A percentile compares a stretch with the other conserved stretches of the same genome.
These are phyloP conservation scores for Prunella strophiata DNA, from an alignment of 2,797 vertebrate genomes.

Conservation along the genomic window DNA sequence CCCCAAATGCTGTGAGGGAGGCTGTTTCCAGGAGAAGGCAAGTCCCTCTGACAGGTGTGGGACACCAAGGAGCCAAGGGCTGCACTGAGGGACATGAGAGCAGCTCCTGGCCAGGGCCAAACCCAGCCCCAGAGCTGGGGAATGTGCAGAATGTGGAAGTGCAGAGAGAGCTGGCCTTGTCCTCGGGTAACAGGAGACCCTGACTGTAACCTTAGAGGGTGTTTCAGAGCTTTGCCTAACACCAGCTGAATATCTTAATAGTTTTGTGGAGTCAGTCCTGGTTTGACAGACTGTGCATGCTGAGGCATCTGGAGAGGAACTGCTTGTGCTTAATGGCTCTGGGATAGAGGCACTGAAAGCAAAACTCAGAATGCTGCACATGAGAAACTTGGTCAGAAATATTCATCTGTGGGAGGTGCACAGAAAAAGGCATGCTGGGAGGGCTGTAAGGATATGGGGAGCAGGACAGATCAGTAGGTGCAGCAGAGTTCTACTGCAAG, in stretches of 20 bases:
- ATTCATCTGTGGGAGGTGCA: background rate
- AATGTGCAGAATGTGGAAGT: conserved; percentile 59
- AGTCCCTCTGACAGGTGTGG: conserved; percentile 41
- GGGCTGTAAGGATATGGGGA: background rate
- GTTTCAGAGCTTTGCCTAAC: conserved; percentile 19
- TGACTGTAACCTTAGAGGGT: background rate
- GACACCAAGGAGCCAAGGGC: conserved; percentile 43
- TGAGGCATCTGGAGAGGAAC: background rate
- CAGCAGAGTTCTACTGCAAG: background rate
- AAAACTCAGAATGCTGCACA: background rate
- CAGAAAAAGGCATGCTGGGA: background rate
- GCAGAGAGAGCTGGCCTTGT: conserved; percentile 53
- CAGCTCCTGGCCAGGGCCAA: background rate
- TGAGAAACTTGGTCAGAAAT: background rate
- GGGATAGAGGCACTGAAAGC: background rate
- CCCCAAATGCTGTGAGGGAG: background rate
- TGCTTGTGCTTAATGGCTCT: background rate
- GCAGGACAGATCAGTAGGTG: background rate
- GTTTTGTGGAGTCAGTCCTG: background rate
- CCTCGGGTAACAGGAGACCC: conserved; percentile 5
- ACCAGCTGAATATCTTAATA: conserved; percentile 47
- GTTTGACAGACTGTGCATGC: background rate
- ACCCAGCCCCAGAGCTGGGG: background rate
- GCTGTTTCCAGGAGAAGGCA: conserved; percentile 16
- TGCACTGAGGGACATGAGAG: background rate